Percentiles rank a stretch among this genome's conserved stretches.
These are phyloP conservation scores for Lepus americanus DNA, from an alignment of 2,113 vertebrate species.

Conservation along the genomic window DNA sequence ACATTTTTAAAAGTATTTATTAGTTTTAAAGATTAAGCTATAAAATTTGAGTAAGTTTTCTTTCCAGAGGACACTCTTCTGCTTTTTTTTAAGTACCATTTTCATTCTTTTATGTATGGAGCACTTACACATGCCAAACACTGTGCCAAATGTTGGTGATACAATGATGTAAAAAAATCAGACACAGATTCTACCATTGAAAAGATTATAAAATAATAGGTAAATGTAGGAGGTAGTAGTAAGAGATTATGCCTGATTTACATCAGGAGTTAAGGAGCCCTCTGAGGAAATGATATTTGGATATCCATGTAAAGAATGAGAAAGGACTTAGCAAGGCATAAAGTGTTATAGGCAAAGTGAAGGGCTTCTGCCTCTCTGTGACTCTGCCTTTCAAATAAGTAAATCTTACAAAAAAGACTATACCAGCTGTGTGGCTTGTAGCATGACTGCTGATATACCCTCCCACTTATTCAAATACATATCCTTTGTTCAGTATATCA, in stretches of 20 bases:
- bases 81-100: neutral
- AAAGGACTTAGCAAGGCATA: neutral
- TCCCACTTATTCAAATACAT: neutral
- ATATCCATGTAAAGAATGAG: neutral
- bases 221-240: neutral
- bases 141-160: neutral
- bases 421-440: neutral
- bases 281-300: neutral
- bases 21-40: constrained; percentile 7
- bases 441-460: neutral
- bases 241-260: neutral
- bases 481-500: neutral
- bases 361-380: neutral
- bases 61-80: neutral
- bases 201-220: neutral
- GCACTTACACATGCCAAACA: neutral
- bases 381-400: neutral
- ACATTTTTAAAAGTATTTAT: constrained; percentile 26
- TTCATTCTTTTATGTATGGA: neutral
- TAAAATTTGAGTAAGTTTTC: constrained; percentile 6
- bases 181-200: neutral
- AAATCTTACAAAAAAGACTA: neutral
- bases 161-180: neutral
- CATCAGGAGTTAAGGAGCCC: neutral
- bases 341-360: neutral